Percentiles rank a stretch among this genome's conserved stretches.
These are phyloP conservation scores for Sphaeramia orbicularis DNA, from an alignment of 2,797 vertebrate species.

Conservation along the genomic window DNA sequence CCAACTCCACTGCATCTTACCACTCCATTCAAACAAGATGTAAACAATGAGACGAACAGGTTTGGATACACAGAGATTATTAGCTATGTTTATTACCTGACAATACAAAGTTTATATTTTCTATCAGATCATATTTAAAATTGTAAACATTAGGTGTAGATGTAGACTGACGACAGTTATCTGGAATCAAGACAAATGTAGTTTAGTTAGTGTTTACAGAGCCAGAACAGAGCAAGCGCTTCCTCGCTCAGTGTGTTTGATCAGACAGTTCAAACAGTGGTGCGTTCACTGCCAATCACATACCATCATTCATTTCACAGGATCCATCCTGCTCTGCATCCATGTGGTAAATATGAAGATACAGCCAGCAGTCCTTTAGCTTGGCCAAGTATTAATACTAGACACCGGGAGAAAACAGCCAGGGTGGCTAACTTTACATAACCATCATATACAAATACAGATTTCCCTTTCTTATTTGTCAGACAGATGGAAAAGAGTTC, in stretches of 20 bases:
- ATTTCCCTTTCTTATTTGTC: too few species aligned
- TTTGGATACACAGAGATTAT: slow-evolving; percentile 44
- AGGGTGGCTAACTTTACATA: too few species aligned
- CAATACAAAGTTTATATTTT: slow-evolving; percentile 78
- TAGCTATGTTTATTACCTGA: slow-evolving; percentile 60
- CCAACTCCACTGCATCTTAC: slow-evolving; percentile 6
- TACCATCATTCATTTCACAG: slow-evolving; percentile 16
- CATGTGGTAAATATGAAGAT: background rate
- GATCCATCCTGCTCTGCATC: background rate
- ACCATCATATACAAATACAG: too few species aligned
- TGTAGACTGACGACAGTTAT: slow-evolving; percentile 46
- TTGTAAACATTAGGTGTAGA: slow-evolving; percentile 63
- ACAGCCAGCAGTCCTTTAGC: background rate
- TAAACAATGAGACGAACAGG: slow-evolving; percentile 27
- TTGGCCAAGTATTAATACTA: background rate
- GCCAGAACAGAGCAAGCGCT: slow-evolving; percentile 4
- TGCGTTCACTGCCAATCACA: slow-evolving; percentile 39
- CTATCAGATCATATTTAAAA: slow-evolving; percentile 72
- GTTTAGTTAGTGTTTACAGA: slow-evolving; percentile 19
- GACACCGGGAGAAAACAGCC: background rate
- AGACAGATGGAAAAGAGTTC: too few species aligned
- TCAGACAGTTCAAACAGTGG: slow-evolving; percentile 13
- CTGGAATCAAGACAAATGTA: slow-evolving; percentile 19
- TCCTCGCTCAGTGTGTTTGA: slow-evolving; percentile 11
- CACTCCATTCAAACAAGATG: slow-evolving; percentile 21